These are phyloP conservation scores for Diphyllodes magnificus DNA, from an alignment of 2,113 vertebrate species.

Conservation along the genomic window DNA sequence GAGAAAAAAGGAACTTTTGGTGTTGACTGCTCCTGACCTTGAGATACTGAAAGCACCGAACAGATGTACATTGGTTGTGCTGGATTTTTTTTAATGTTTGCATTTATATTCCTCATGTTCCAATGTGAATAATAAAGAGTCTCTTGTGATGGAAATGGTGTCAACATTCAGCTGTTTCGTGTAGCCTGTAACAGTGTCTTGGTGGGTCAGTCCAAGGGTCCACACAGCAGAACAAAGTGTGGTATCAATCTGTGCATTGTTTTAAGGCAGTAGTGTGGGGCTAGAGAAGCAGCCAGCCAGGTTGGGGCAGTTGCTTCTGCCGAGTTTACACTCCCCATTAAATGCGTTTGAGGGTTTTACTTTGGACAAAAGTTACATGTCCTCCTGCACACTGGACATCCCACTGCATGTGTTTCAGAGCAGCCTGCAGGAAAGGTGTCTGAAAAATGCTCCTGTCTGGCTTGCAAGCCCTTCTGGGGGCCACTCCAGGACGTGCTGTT, in stretches of 20 bases:
- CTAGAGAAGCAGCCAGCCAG: background rate
- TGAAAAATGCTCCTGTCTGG: background rate
- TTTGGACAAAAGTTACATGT: background rate
- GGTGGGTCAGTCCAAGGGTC: background rate
- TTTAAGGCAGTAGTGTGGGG: background rate
- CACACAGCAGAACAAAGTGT: background rate
- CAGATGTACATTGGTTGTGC: conserved; percentile 10
- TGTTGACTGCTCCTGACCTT: conserved; percentile 18
- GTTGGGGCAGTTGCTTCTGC: background rate
- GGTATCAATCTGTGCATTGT: background rate
- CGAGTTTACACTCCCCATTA: background rate
- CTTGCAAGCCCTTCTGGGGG: background rate
- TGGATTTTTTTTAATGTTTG: background rate
- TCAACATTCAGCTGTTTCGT: background rate
- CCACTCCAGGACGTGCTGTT: background rate
- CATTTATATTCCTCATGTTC: conserved; percentile 25
- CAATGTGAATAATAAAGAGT: background rate
- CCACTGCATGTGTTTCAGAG: background rate
- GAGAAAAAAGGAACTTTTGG: conserved; percentile 40
- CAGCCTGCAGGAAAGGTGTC: background rate
- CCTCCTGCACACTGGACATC: background rate
- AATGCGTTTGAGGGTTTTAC: background rate
- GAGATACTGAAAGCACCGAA: conserved; percentile 9
- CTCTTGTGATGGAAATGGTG: background rate
- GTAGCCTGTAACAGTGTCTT: background rate